Evolutionary conservation across 2,113 vertebrate genomes (phyloP).

Genomic region (Stictonetta naevosa): DNA sequence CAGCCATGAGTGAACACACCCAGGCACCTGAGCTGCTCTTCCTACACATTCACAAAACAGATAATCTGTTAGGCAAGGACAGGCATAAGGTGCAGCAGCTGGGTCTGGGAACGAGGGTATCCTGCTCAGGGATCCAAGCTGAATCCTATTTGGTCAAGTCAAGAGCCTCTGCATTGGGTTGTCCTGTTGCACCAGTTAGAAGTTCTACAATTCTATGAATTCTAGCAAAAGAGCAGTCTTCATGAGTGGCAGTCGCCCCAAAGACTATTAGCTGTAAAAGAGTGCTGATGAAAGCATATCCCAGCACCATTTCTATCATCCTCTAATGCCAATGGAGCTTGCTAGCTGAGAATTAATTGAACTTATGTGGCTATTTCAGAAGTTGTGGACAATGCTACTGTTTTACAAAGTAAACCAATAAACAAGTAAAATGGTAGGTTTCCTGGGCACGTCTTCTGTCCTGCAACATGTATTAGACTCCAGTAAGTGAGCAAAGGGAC

Average conservation of each 20-base stretch:
- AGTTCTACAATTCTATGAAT: background rate
- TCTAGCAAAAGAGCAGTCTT: background rate
- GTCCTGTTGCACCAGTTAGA: background rate
- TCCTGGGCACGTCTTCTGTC: background rate
- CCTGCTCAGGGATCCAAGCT: background rate
- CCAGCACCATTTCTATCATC: background rate
- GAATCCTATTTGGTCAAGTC: background rate
- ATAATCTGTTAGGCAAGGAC: accelerated
- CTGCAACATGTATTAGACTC: background rate
- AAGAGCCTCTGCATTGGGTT: background rate
- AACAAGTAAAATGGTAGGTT: background rate
- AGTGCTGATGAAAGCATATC: background rate
- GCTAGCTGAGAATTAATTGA: background rate
- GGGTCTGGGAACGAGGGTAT: background rate
- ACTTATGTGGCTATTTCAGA: background rate
- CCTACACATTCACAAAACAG: background rate
- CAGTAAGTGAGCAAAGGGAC: background rate
- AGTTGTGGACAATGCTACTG: background rate
- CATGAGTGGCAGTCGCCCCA: background rate
- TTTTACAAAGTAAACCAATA: background rate
- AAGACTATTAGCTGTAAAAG: background rate
- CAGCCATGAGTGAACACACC: background rate
- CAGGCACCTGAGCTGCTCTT: background rate
- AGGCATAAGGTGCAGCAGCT: background rate
- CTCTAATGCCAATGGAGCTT: background rate